phyloP scores from a whole-genome alignment of 1,140 invertebrate genomes.

The Heliconius congener region DNA sequence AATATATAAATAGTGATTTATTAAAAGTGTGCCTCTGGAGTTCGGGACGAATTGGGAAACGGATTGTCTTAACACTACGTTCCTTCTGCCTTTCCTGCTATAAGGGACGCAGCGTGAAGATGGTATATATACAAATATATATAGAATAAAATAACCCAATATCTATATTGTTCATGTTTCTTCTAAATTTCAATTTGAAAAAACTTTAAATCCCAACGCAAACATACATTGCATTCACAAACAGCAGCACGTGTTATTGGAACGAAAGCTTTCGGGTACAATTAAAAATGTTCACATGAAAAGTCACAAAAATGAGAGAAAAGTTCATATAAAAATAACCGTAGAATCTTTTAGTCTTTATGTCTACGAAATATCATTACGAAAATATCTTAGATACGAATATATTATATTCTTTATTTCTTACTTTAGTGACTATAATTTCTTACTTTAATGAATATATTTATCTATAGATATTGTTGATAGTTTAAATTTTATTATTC shows the following conservation, averaged over 20 bases:
- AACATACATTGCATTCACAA: slow-evolving; percentile 8
- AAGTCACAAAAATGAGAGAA: slow-evolving; percentile 25
- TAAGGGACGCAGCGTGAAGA: neutral
- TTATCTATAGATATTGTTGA: too few relatives aligned
- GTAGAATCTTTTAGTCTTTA: neutral
- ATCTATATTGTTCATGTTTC: neutral
- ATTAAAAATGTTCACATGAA: slow-evolving; percentile 37
- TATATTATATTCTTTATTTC: too few relatives aligned
- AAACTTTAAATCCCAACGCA: neutral
- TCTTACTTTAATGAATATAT: too few relatives aligned
- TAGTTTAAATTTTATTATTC: too few relatives aligned
- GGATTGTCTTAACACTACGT: neutral
- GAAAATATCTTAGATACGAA: too few relatives aligned
- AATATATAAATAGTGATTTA: too few relatives aligned
- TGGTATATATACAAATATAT: too few relatives aligned
- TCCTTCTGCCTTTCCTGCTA: neutral
- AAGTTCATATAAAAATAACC: slow-evolving; percentile 22
- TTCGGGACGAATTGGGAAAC: neutral
- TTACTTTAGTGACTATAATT: too few relatives aligned
- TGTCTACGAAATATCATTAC: neutral
- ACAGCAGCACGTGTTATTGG: slow-evolving; percentile 10
- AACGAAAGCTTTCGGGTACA: slow-evolving; percentile 22
- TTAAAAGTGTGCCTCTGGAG: too few relatives aligned
- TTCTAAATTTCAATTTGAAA: slow-evolving; percentile 3
- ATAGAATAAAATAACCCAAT: too few relatives aligned